phyloP scores from a whole-genome alignment of 2,113 vertebrate species.

The Corynorhinus townsendii region DNA sequence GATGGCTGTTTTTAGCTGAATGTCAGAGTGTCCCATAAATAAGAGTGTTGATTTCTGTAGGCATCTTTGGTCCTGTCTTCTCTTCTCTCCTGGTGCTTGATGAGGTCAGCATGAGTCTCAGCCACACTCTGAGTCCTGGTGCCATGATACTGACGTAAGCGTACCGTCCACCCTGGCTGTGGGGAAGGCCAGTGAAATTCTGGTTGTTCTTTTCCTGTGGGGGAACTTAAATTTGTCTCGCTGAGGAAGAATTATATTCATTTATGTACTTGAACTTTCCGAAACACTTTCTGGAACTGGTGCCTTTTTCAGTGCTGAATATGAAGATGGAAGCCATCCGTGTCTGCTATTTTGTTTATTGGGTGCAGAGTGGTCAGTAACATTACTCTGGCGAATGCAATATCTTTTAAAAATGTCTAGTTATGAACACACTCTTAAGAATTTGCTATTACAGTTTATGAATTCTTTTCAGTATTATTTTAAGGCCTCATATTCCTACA shows the following conservation, averaged over 20 bases:
- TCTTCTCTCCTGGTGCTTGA: background rate
- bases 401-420: background rate
- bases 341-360: background rate
- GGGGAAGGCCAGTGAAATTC: background rate
- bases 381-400: background rate
- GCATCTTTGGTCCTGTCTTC: conserved; percentile 32
- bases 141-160: background rate
- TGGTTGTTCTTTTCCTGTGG: background rate
- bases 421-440: background rate
- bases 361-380: background rate
- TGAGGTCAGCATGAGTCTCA: background rate
- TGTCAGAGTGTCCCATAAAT: conserved; percentile 14
- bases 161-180: background rate
- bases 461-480: conserved; percentile 23
- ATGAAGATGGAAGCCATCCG: conserved; percentile 12
- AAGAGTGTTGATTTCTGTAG: conserved; percentile 44
- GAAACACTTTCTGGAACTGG: background rate
- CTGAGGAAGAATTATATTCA: conserved; percentile 14
- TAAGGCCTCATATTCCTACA: background rate
- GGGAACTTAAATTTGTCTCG: conserved; percentile 15
- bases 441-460: background rate
- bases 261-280: background rate
- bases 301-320: background rate
- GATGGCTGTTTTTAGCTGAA: conserved; percentile 9
- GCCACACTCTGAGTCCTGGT: background rate